Percentiles rank a stretch among this genome's conserved stretches.
Conservation (phyloP, 2,888 invertebrate species). For the Leucoma salicis region DNA sequence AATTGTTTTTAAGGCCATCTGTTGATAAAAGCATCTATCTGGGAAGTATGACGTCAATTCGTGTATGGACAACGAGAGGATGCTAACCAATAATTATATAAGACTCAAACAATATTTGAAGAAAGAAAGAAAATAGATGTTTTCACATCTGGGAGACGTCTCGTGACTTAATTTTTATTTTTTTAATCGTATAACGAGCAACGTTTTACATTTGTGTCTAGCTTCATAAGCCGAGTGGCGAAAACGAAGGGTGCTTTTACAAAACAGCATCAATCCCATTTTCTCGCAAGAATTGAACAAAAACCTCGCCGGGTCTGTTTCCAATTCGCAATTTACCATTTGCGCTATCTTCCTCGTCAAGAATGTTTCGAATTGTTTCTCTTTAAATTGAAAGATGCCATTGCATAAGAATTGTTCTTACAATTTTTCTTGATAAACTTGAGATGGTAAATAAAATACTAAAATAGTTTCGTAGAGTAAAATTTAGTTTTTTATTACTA, state of each 20-base stretch:
- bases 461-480: too few species aligned
- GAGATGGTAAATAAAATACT: conserved; percentile 15
- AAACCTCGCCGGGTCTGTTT: conserved; percentile 26
- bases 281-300: conserved; percentile 37
- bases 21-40: too few species aligned
- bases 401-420: conserved; percentile 27
- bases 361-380: conserved; percentile 25
- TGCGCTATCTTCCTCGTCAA: conserved; percentile 25
- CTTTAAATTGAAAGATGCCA: conserved; percentile 36
- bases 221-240: conserved; percentile 10
- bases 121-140: too few species aligned
- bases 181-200: not conserved
- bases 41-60: too few species aligned
- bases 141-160: too few species aligned
- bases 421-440: conserved; percentile 20
- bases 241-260: conserved; percentile 29
- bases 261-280: conserved; percentile 37
- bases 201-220: not conserved
- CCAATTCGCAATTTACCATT: conserved; percentile 37
- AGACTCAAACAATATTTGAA: too few species aligned
- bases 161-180: not conserved
- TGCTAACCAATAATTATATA: too few species aligned
- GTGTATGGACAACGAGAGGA: too few species aligned
- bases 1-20: too few species aligned
- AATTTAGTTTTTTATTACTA: too few species aligned